Evolutionary conservation across 2,113 vertebrate genomes (phyloP).

Genomic region (Charina bottae): DNA sequence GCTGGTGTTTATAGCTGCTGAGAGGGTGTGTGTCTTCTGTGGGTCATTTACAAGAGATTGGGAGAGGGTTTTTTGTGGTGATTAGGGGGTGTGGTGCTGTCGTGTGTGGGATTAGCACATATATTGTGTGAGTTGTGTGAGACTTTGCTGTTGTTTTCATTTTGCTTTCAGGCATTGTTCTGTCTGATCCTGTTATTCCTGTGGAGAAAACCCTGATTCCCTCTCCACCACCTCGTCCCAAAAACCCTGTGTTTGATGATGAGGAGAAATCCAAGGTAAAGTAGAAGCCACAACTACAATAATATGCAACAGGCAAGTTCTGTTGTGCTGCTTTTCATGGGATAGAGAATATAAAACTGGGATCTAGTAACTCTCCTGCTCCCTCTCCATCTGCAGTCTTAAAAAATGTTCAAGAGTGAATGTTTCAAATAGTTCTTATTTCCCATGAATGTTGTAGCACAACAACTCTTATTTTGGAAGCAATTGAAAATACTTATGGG

Average conservation of each 20-base stretch:
- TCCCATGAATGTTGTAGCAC: background rate
- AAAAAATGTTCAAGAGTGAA: background rate
- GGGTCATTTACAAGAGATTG: too few species aligned
- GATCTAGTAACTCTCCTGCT: background rate
- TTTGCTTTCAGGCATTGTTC: constrained; percentile 83
- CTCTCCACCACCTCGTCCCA: constrained; percentile 83
- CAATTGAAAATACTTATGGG: background rate
- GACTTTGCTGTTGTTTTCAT: background rate
- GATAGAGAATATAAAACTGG: background rate
- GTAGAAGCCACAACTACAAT: background rate
- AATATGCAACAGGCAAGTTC: background rate
- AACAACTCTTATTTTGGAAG: background rate
- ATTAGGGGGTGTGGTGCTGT: too few species aligned
- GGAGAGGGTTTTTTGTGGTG: too few species aligned
- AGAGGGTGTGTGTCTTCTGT: too few species aligned
- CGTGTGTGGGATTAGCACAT: too few species aligned
- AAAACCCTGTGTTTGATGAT: constrained; percentile 94
- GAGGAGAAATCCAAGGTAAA: constrained; percentile 91
- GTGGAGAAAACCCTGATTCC: constrained; percentile 86
- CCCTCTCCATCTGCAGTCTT: background rate
- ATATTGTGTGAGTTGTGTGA: too few species aligned
- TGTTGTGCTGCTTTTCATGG: background rate
- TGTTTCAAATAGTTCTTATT: background rate
- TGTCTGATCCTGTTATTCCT: constrained; percentile 83
- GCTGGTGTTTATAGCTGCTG: too few species aligned